Conservation (phyloP, 2,797 vertebrate species). For the Acanthurus lineatus region DNA sequence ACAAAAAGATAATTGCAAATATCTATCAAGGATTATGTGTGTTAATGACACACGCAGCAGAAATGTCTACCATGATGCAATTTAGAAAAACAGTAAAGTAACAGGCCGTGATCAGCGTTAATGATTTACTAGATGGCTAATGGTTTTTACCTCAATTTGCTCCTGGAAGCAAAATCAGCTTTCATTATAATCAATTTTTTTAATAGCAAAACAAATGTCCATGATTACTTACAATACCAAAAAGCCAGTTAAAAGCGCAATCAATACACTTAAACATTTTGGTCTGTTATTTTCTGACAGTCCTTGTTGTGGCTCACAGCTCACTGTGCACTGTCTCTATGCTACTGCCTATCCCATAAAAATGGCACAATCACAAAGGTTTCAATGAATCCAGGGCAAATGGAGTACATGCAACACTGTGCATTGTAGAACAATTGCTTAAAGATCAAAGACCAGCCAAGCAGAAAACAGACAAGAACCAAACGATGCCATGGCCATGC, state of each 20-base stretch:
- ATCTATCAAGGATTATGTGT: not conserved
- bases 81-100: not conserved
- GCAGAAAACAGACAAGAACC: slow-evolving; percentile 72
- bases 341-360: slow-evolving; percentile 64
- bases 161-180: not conserved
- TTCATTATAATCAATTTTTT: not conserved
- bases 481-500: slow-evolving; percentile 81
- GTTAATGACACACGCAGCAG: not conserved
- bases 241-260: slow-evolving; percentile 8
- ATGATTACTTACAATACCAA: not conserved
- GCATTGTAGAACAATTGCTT: slow-evolving; percentile 60
- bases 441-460: slow-evolving; percentile 80
- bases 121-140: not conserved
- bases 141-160: not conserved
- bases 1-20: not conserved
- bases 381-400: slow-evolving; percentile 74
- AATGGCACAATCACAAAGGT: slow-evolving; percentile 71
- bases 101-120: not conserved
- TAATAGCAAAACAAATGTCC: not conserved
- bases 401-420: slow-evolving; percentile 80
- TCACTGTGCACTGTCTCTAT: slow-evolving; percentile 58
- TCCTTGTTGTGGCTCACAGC: slow-evolving; percentile 20
- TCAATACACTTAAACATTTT: not conserved
- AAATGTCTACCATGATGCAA: not conserved
- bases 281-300: not conserved